Conservation (phyloP, 2,113 vertebrate species). For the Prunella fulvescens region DNA sequence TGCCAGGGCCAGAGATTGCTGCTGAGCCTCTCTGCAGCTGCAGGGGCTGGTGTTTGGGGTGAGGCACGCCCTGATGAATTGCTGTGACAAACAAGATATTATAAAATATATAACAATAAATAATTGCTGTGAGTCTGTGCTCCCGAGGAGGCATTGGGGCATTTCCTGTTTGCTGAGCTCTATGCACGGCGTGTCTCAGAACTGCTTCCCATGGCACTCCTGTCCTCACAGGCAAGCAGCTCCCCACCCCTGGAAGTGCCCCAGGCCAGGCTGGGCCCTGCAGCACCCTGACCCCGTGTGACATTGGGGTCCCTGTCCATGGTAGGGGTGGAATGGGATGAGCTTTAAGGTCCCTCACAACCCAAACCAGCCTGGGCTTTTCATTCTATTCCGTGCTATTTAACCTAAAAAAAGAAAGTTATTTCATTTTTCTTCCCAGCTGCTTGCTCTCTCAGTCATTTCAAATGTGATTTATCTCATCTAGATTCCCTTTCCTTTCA, state of each 20-base stretch:
- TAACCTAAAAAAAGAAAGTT: background rate
- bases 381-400: background rate
- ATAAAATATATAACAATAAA: too few species aligned
- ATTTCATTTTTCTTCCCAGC: background rate
- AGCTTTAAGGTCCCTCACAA: background rate
- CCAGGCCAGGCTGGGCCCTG: background rate
- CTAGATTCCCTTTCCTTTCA: background rate
- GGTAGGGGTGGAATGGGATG: background rate
- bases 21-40: background rate
- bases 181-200: background rate
- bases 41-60: background rate
- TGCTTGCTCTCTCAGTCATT: background rate
- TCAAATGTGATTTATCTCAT: background rate
- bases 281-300: background rate
- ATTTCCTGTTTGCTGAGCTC: background rate
- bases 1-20: background rate
- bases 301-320: background rate
- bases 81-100: background rate
- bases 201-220: background rate
- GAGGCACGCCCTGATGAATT: background rate
- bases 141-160: background rate
- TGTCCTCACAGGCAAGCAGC: background rate
- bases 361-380: background rate
- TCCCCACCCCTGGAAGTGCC: background rate
- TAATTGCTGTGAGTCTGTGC: background rate